Evolutionary conservation across 37 sponge, comb jelly and placozoan species (phyloP).

Genomic region (Geodia barretti): DNA sequence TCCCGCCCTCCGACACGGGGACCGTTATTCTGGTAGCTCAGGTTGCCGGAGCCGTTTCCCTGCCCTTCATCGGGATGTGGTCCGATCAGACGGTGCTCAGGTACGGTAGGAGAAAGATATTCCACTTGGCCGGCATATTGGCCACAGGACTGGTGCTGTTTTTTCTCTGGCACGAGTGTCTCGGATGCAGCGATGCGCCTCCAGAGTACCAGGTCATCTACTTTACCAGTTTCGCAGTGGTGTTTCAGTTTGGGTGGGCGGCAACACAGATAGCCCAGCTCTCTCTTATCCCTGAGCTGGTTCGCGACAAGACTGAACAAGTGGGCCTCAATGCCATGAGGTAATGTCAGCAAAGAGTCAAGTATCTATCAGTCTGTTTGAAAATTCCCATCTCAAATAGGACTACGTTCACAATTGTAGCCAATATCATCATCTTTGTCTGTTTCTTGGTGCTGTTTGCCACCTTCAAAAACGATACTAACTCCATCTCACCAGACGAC

Average conservation of each 20-base stretch:
- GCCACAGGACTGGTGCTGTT: conserved; percentile 62
- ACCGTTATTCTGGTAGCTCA: conserved; percentile 84
- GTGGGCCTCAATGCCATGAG: conserved; percentile 86
- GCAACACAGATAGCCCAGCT: conserved; percentile 88
- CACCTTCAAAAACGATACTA: background rate
- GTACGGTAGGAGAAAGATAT: conserved; percentile 82
- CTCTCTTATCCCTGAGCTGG: conserved; percentile 88
- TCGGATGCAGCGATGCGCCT: conserved; percentile 56
- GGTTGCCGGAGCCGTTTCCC: conserved; percentile 79
- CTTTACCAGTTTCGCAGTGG: conserved; percentile 72
- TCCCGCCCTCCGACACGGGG: conserved; percentile 64
- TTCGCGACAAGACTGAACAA: conserved; percentile 55
- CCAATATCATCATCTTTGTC: conserved; percentile 58
- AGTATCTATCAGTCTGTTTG: background rate
- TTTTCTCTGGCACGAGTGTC: conserved; percentile 85
- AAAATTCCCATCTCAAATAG: too few species aligned
- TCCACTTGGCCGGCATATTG: conserved; percentile 80
- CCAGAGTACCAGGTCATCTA: conserved; percentile 60
- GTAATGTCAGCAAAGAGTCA: conserved; percentile 53
- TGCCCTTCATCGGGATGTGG: conserved; percentile 76
- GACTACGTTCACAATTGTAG: conserved; percentile 65
- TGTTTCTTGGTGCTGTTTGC: conserved; percentile 49
- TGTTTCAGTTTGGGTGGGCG: conserved; percentile 97
- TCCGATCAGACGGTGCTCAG: conserved; percentile 59
- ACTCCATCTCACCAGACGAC: conserved; percentile 48